These are phyloP conservation scores for Carassius carassius DNA, from an alignment of 2,113 vertebrate species.

Conservation along the genomic window DNA sequence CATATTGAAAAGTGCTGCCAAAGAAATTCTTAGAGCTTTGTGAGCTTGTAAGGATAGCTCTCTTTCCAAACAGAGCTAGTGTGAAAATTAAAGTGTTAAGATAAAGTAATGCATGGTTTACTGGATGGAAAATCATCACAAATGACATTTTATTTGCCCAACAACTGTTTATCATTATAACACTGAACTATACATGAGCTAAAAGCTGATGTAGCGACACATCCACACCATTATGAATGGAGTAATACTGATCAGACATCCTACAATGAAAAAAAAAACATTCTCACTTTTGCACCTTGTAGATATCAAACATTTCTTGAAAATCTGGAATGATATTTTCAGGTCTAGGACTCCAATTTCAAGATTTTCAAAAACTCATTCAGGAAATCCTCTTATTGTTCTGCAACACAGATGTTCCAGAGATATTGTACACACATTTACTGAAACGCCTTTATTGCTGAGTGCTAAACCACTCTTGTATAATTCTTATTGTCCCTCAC, in stretches of 20 bases:
- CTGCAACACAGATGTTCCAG: too few species aligned
- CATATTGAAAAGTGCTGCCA: background rate
- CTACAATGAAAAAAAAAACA: too few species aligned
- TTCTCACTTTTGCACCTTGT: background rate
- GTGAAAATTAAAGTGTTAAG: background rate
- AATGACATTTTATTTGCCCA: background rate
- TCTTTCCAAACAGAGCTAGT: background rate
- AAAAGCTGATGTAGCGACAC: background rate
- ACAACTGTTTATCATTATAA: background rate
- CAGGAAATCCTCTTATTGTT: too few species aligned
- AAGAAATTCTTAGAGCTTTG: constrained; percentile 11
- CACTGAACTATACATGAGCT: too few species aligned
- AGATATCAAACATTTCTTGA: background rate
- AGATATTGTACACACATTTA: too few species aligned
- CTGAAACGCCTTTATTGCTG: too few species aligned
- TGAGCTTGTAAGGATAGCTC: background rate
- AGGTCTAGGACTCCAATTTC: too few species aligned
- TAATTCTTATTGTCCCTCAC: too few species aligned
- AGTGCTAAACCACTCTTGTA: too few species aligned
- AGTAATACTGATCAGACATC: background rate
- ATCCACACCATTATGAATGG: background rate
- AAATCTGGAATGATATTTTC: background rate
- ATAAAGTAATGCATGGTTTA: background rate
- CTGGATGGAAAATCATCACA: constrained; percentile 17
- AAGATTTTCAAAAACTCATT: too few species aligned